These are phyloP conservation scores for Hydropsyche tenuis DNA, from an alignment of 1,140 invertebrate genomes.

Conservation along the genomic window DNA sequence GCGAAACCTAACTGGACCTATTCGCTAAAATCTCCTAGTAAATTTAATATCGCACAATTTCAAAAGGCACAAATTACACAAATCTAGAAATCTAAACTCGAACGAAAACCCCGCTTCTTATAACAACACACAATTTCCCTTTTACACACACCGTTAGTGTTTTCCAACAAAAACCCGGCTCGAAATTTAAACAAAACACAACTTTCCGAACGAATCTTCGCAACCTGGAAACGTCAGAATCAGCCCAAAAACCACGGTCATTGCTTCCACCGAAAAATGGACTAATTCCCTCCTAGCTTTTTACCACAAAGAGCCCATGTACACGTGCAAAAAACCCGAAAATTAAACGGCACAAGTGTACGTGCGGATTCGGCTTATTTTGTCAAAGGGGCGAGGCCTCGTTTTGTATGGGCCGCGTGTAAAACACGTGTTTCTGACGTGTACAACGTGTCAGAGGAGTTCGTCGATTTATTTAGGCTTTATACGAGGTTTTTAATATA, in stretches of 20 bases:
- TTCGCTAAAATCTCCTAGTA: too few species aligned
- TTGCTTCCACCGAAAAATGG: not conserved
- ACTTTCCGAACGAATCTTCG: not conserved
- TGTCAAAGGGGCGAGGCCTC: conserved; percentile 1
- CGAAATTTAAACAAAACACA: too few species aligned
- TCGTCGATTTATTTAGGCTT: not conserved
- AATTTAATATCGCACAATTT: too few species aligned
- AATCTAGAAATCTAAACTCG: too few species aligned
- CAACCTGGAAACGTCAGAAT: not conserved
- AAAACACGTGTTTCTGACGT: not conserved
- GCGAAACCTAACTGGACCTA: too few species aligned
- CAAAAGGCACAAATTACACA: too few species aligned
- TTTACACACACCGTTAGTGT: too few species aligned
- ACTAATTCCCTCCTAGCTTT: not conserved
- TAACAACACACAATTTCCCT: too few species aligned
- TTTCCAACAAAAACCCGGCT: too few species aligned
- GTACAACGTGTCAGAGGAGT: not conserved
- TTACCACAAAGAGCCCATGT: not conserved
- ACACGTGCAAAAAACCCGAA: too few species aligned
- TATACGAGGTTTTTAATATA: too few species aligned
- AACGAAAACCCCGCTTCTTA: too few species aligned
- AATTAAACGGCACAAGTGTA: not conserved
- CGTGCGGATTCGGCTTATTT: not conserved
- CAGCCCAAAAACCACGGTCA: not conserved
- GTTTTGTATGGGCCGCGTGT: not conserved